These are phyloP conservation scores for Siniperca obscura DNA, from an alignment of 2,797 vertebrate genomes.

Conservation along the genomic window DNA sequence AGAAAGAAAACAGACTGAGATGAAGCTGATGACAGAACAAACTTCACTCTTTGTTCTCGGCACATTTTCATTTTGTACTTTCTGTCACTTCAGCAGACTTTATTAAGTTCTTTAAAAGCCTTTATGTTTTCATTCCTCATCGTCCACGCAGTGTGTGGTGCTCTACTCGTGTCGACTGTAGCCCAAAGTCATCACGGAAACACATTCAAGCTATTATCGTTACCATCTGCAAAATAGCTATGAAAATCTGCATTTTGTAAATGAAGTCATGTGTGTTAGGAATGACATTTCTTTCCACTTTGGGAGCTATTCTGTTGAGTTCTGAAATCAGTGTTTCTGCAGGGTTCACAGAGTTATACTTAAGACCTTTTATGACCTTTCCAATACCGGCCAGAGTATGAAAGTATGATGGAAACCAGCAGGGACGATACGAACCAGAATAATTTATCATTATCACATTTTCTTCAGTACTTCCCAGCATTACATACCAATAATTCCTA, in stretches of 20 bases:
- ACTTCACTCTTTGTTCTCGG: background rate
- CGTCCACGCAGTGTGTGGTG: background rate
- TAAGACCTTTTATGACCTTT: background rate
- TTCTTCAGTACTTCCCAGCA: too few species aligned
- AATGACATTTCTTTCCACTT: too few species aligned
- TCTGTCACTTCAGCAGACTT: background rate
- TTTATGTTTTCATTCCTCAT: slow-evolving; percentile 1
- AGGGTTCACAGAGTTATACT: background rate
- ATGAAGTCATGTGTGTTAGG: background rate
- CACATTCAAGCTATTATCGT: background rate
- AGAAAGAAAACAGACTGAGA: slow-evolving; percentile 3
- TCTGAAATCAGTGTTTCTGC: too few species aligned
- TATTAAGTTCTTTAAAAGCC: slow-evolving; percentile 16
- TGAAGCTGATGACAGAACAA: slow-evolving; percentile 6
- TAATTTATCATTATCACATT: too few species aligned
- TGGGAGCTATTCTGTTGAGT: background rate
- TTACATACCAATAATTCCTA: too few species aligned
- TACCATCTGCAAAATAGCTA: background rate
- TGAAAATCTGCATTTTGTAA: background rate
- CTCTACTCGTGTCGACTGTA: background rate
- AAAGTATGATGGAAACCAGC: background rate
- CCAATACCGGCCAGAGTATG: too few species aligned
- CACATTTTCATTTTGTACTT: background rate
- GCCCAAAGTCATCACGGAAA: background rate
- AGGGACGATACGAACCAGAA: too few species aligned